Conservation (phyloP, 2,113 vertebrate species). For the Callipepla californica region DNA sequence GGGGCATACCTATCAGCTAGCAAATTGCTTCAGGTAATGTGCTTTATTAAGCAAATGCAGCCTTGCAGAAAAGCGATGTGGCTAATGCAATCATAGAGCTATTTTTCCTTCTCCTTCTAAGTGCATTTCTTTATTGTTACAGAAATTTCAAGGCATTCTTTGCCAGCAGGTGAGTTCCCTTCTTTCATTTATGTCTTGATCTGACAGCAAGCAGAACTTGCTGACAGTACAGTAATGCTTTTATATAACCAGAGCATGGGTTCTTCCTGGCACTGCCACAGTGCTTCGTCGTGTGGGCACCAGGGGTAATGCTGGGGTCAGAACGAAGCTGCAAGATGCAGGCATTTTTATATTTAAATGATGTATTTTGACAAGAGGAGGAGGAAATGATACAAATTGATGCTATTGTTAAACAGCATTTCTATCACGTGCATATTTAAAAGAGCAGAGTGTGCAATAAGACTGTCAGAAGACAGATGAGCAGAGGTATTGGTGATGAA, state of each 20-base stretch:
- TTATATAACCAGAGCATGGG: neutral
- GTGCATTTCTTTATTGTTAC: conserved; percentile 73
- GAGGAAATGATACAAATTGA: neutral
- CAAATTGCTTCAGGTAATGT: neutral
- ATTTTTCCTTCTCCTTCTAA: conserved; percentile 14
- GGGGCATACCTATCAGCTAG: neutral
- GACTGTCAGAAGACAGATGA: neutral
- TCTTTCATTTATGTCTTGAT: neutral
- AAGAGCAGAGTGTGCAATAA: neutral
- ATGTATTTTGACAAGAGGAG: conserved; percentile 37
- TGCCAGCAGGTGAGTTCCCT: conserved; percentile 85
- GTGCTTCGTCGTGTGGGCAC: neutral
- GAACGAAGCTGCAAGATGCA: conserved; percentile 14
- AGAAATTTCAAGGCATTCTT: conserved; percentile 90
- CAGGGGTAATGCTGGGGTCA: neutral
- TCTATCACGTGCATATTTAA: neutral
- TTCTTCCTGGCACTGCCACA: neutral
- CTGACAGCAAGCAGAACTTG: neutral
- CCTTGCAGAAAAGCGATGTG: neutral
- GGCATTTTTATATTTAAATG: neutral
- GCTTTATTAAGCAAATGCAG: conserved; percentile 16
- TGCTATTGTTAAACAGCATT: neutral
- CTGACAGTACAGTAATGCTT: neutral
- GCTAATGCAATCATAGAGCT: neutral
- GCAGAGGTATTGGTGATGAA: neutral